Percentiles rank a stretch among this genome's conserved stretches.
Evolutionary conservation across 2,113 vertebrate genomes (phyloP).

Genomic region (Muscicapa adusta): DNA sequence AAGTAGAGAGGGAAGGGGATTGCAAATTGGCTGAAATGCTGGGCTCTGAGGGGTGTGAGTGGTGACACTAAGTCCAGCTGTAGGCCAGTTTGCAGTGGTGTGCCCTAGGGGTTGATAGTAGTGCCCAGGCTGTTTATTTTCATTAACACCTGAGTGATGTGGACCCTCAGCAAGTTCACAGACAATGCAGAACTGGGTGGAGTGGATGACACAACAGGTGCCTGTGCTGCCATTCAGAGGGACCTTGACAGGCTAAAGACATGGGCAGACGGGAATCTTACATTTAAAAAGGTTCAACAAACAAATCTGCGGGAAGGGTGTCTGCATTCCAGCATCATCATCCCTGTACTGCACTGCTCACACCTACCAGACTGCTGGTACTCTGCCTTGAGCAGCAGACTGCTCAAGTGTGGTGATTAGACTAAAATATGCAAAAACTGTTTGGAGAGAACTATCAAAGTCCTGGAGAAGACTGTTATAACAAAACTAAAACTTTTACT

Average conservation of each 20-base stretch:
- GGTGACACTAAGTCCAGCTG: background rate
- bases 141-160: background rate
- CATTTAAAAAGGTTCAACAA: background rate
- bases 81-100: background rate
- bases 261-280: background rate
- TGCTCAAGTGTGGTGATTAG: background rate
- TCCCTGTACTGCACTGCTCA: rapidly evolving
- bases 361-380: background rate
- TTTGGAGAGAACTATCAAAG: background rate
- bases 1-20: background rate
- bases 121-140: background rate
- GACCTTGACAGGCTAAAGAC: background rate
- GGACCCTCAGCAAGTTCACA: background rate
- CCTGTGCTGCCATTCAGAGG: background rate
- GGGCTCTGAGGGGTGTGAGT: background rate
- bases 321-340: background rate
- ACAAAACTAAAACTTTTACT: background rate
- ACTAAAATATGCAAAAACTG: background rate
- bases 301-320: background rate
- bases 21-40: background rate
- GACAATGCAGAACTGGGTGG: background rate
- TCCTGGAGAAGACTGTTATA: background rate
- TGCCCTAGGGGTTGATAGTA: background rate
- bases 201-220: background rate
- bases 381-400: background rate